These are phyloP conservation scores for Montipora foliosa DNA, from an alignment of 64 coral and sea anemone genomes.

Conservation along the genomic window DNA sequence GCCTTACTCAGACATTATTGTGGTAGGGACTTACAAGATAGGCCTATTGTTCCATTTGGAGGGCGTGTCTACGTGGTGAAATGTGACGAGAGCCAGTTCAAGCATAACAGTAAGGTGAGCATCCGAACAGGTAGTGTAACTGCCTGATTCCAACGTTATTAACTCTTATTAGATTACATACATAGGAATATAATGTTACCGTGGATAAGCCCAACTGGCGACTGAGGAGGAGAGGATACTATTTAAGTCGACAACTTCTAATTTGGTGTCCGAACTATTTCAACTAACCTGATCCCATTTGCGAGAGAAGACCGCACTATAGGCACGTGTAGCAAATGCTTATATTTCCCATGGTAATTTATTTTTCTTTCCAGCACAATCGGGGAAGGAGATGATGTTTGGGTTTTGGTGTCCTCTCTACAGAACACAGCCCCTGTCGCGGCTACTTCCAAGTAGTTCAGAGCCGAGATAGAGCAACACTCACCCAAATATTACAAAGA, in stretches of 20 bases:
- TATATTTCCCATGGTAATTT: neutral
- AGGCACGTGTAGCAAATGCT: too few species aligned
- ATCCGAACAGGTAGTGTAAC: neutral
- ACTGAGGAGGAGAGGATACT: too few species aligned
- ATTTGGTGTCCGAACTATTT: too few species aligned
- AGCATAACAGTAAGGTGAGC: conserved; percentile 34
- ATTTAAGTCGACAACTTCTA: too few species aligned
- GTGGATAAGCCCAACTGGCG: too few species aligned
- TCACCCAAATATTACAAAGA: neutral
- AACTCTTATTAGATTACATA: neutral
- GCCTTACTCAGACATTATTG: neutral
- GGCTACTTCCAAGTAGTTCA: conserved; percentile 31
- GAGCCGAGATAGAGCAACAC: conserved; percentile 14
- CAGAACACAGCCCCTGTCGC: conserved; percentile 1
- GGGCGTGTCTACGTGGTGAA: neutral
- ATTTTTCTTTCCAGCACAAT: neutral
- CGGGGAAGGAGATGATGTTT: neutral
- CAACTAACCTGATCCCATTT: too few species aligned
- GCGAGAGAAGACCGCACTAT: too few species aligned
- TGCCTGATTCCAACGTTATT: neutral
- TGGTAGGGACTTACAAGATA: neutral
- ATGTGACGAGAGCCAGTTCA: conserved; percentile 56
- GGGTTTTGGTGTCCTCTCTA: conserved; percentile 30
- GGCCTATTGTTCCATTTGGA: conserved; percentile 15
- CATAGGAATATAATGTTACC: neutral